A percentile compares a stretch with the other conserved stretches of the same genome.
Evolutionary conservation across 1,140 invertebrate genomes (phyloP).

Genomic region (Drosophila rufa): DNA sequence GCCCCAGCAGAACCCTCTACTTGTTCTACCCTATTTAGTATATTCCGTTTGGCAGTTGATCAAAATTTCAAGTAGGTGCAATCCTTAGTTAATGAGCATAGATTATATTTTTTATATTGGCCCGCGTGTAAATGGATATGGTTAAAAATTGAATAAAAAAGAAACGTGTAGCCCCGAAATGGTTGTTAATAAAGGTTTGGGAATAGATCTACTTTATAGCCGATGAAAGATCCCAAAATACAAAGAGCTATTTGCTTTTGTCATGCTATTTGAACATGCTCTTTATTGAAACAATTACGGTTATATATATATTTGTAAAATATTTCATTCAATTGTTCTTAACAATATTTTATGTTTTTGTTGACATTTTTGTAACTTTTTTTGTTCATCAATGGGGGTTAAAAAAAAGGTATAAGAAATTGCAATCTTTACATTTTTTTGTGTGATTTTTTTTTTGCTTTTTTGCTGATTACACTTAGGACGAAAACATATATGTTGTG

Average conservation of each 20-base stretch:
- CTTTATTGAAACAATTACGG: slow-evolving; percentile 67
- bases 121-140: slow-evolving; percentile 21
- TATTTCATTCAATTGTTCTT: slow-evolving; percentile 51
- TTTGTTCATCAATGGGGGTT: slow-evolving; percentile 49
- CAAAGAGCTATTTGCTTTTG: slow-evolving; percentile 44
- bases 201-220: not conserved
- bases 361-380: slow-evolving; percentile 56
- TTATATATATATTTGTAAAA: slow-evolving; percentile 56
- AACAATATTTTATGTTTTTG: slow-evolving; percentile 54
- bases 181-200: slow-evolving; percentile 5
- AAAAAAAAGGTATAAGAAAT: slow-evolving; percentile 36
- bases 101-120: slow-evolving; percentile 42
- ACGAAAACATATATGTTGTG: slow-evolving; percentile 49
- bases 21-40: slow-evolving; percentile 8
- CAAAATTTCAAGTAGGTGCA: slow-evolving; percentile 45
- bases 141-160: slow-evolving; percentile 25
- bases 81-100: slow-evolving; percentile 31
- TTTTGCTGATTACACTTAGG: slow-evolving; percentile 58
- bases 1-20: not conserved
- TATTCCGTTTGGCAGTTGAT: slow-evolving; percentile 41
- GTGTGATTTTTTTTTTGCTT: slow-evolving; percentile 10
- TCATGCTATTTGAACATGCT: slow-evolving; percentile 55
- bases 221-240: not conserved
- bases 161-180: not conserved
- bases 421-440: slow-evolving; percentile 39